These are phyloP conservation scores for Cavia porcellus DNA, from an alignment of 2,113 vertebrate genomes.

Conservation along the genomic window DNA sequence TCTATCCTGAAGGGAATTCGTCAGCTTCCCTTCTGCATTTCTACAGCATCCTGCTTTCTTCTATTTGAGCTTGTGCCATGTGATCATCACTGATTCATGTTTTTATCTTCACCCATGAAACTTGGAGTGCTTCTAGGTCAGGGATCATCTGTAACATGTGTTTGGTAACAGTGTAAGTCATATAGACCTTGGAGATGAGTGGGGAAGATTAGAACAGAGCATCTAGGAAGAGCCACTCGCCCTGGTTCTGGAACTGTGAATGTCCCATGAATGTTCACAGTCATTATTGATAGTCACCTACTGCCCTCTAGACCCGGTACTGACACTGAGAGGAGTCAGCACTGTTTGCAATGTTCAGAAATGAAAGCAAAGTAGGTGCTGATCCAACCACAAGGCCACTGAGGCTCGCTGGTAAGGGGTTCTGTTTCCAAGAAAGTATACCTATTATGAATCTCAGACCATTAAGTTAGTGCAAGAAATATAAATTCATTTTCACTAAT, in stretches of 20 bases:
- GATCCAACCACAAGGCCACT: not conserved
- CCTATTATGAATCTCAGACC: not conserved
- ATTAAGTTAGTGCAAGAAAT: not conserved
- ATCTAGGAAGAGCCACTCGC: not conserved
- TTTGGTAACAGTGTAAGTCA: not conserved
- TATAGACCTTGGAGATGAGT: not conserved
- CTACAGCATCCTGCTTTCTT: not conserved
- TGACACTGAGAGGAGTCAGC: not conserved
- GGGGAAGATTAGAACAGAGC: not conserved
- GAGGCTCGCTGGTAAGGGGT: not conserved
- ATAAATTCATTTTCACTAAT: not conserved
- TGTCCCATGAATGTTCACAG: rapidly evolving
- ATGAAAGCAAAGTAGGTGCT: not conserved
- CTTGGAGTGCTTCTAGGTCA: not conserved
- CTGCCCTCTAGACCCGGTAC: not conserved
- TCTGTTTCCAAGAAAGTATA: not conserved
- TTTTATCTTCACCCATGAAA: not conserved
- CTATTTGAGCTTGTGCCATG: not conserved
- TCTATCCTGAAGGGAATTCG: not conserved
- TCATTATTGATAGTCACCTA: not conserved
- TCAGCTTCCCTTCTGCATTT: conserved; percentile 1
- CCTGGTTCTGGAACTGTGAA: not conserved
- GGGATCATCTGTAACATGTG: not conserved
- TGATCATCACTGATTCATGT: not conserved
- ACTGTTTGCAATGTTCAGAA: not conserved